Evolutionary conservation across 2,113 vertebrate species (phyloP), one percentile per base, ranked within the genome.

Genomic region (Microcebus ravelobensis): DNA sequence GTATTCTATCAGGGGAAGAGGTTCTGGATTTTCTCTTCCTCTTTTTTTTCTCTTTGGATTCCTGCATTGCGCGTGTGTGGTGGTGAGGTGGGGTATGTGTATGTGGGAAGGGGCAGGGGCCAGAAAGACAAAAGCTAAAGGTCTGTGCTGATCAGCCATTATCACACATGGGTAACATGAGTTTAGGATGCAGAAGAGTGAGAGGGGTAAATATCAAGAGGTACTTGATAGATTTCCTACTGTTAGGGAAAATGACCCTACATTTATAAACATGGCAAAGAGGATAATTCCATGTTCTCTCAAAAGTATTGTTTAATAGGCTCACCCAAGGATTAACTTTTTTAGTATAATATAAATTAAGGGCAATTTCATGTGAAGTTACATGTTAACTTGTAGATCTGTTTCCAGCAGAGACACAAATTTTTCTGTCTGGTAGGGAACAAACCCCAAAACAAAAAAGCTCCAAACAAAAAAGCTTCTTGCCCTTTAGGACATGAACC

Each of bases 291-390:
- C 14, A 20, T 25, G 14, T 71, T 50, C 57, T 84, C 94, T 90
- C 71, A 90, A 87, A 70, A 81, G 52, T 52, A 96, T 8, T 70
- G 12, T 77, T 97, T 83, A 93, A 71, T 31, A 71, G 80, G 79
- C 20, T 23, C 23, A 91, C 1, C 3, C 31, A 73, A 55, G 4
- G n/a, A 93, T 84, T 85, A 90, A 77, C 31, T 94, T 86, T 89
- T n/a, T 52, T 74, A 74, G 82, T 34, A 90, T 34, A 92, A 86
- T 61, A 34, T 39, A 81, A 70, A 84, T 50, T 73, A 89, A 83
- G 39, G 42, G 59, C 17, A 59, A 79, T 79, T 77, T 83, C 29
- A 34, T 76, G 10, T 12, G 39, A 94, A 68, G 34, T 79, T 68
- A 55, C 4, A 50, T 6, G 55, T 67, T 81, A 91, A 90, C 82